Conservation (phyloP, 2,113 vertebrate genomes). For the Colistium nudipinnis region DNA sequence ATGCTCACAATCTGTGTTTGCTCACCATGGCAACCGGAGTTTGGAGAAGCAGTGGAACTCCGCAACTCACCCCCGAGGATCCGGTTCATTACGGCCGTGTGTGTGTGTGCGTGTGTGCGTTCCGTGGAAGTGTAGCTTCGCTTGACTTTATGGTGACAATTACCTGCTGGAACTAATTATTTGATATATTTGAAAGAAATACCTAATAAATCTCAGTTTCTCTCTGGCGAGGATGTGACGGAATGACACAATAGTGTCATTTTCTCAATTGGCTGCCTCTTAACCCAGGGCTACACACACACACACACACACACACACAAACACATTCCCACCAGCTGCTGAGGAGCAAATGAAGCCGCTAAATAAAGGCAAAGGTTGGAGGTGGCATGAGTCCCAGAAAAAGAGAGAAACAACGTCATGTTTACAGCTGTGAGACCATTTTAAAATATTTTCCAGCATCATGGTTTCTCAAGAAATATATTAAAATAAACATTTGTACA, state of each 20-base stretch:
- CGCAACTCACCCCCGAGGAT: too few relatives aligned
- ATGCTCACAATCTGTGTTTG: too few relatives aligned
- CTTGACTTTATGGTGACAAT: too few relatives aligned
- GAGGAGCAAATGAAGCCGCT: slow-evolving; percentile 28
- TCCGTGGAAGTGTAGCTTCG: too few relatives aligned
- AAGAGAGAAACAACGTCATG: background rate
- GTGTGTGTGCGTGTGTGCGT: too few relatives aligned
- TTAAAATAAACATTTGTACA: too few relatives aligned
- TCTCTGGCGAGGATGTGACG: background rate
- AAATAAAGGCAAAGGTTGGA: slow-evolving; percentile 35
- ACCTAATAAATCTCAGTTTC: background rate
- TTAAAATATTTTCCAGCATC: too few relatives aligned
- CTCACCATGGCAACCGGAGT: slow-evolving; percentile 6
- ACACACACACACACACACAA: background rate
- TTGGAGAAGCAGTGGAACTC: background rate
- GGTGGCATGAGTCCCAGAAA: slow-evolving; percentile 1
- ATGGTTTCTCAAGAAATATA: too few relatives aligned
- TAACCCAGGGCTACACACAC: slow-evolving; percentile 16
- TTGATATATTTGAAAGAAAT: background rate
- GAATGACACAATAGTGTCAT: slow-evolving; percentile 34
- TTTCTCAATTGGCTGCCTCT: slow-evolving; percentile 44
- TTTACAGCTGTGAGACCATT: background rate
- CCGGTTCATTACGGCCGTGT: too few relatives aligned
- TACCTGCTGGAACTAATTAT: background rate
- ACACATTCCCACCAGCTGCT: background rate